Percentiles rank a stretch among this genome's conserved stretches.
Conservation (phyloP, 30 jellyfish, hydroid and myxozoan species). For the Pelagia noctiluca region DNA sequence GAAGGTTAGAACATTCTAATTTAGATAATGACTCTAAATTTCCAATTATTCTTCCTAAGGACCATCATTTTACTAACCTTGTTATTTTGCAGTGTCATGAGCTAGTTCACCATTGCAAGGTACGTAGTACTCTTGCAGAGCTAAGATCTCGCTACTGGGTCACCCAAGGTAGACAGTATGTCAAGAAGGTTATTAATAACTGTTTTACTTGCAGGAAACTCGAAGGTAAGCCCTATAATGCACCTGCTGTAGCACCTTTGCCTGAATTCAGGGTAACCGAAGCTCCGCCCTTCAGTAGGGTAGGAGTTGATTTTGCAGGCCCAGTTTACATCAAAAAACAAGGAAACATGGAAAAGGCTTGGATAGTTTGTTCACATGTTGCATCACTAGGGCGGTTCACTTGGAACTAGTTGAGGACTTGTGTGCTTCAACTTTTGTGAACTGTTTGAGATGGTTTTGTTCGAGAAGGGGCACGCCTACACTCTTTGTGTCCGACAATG, state of each 20-base stretch:
- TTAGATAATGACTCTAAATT: neutral
- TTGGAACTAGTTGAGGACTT: neutral
- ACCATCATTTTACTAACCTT: constrained; percentile 20
- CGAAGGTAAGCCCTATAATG: constrained; percentile 38
- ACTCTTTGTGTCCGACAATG: too few species aligned
- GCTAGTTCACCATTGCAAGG: constrained; percentile 18
- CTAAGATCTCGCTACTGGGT: constrained; percentile 49
- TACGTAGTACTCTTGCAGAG: constrained; percentile 35
- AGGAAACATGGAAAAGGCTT: constrained; percentile 1
- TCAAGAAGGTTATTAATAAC: constrained; percentile 14
- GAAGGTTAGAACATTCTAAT: constrained; percentile 45
- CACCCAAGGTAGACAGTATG: constrained; percentile 59
- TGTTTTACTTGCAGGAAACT: neutral
- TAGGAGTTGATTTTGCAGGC: constrained; percentile 2
- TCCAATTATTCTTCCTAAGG: constrained; percentile 47
- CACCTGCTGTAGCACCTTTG: constrained; percentile 33
- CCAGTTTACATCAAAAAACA: neutral
- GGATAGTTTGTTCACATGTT: neutral
- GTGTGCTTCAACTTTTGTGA: too few species aligned
- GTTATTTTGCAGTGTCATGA: constrained; percentile 1
- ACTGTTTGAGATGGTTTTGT: too few species aligned
- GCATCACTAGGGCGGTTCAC: neutral
- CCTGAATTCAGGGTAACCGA: too few species aligned
- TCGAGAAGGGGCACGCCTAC: too few species aligned
- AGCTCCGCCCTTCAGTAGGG: neutral